Percentiles rank a stretch among this genome's conserved stretches.
Conservation (phyloP, 1,140 invertebrate species). For the Drosophila pallidifrons region DNA sequence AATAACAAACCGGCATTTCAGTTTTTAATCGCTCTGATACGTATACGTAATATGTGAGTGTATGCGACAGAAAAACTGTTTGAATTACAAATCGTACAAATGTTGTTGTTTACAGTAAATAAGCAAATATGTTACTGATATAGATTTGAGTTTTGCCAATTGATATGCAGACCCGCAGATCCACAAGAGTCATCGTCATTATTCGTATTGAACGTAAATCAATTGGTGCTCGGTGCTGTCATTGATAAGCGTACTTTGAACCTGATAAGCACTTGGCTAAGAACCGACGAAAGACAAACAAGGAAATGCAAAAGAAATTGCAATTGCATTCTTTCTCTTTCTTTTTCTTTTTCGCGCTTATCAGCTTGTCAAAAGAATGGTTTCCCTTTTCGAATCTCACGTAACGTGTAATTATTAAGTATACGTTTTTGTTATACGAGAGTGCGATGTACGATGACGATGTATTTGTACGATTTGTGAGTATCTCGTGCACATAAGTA, state of each 20-base stretch:
- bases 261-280: slow-evolving; percentile 24
- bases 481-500: slow-evolving; percentile 9
- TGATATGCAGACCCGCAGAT: slow-evolving; percentile 11
- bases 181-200: slow-evolving; percentile 4
- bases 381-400: slow-evolving; percentile 35
- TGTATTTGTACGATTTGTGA: background rate
- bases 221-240: slow-evolving; percentile 1
- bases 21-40: slow-evolving; percentile 18
- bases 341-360: background rate
- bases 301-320: slow-evolving; percentile 27
- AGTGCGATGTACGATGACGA: slow-evolving; percentile 1
- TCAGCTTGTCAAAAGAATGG: slow-evolving; percentile 10
- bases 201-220: slow-evolving; percentile 3
- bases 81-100: slow-evolving; percentile 8
- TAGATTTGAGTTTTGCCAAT: slow-evolving; percentile 8
- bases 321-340: slow-evolving; percentile 1
- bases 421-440: slow-evolving; percentile 11
- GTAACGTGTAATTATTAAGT: slow-evolving; percentile 38
- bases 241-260: slow-evolving; percentile 56
- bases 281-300: slow-evolving; percentile 4
- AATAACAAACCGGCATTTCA: slow-evolving; percentile 20
- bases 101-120: background rate
- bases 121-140: slow-evolving; percentile 10
- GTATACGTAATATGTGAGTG: slow-evolving; percentile 32
- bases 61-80: background rate